Base-by-base conservation (phyloP, 2,888 invertebrate species). In the Apotomis capreana region DNA sequence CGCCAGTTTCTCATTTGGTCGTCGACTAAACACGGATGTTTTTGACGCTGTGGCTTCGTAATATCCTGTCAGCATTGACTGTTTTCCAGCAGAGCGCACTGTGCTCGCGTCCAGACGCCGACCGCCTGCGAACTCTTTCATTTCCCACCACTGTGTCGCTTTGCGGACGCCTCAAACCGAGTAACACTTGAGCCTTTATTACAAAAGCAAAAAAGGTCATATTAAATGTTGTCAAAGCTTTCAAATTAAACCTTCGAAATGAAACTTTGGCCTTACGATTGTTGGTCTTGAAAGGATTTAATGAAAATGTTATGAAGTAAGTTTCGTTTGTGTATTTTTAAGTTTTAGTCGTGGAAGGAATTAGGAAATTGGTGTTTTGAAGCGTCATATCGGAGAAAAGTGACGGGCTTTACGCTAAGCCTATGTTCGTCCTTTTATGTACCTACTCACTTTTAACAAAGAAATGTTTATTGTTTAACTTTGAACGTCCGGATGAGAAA, bases 51-150 rank as follows among this genome's bases (percentile, higher is more conserved):
- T 80, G 89, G 89, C 85, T 89, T 85, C 84, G 91, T 89, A 92
- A 92, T 92, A 91, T 92, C 92, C 92, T 90, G 92, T 87, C 86
- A 83, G 82, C 81, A 83, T 80, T 85, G 88, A 87, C 88, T 89
- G 82, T 84, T 84, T 87, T 87, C 84, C 81, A 81, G 79, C 76
- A 78, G 77, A 77, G 76, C 78, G 79, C 83, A 78, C 84, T 74
- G 80, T 81, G 82, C 73, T 78, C 75, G 79, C 74, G 78, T 76
- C 76, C 76, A 75, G 76, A 59, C 75, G 68, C 62, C 57, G 63
- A 60, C 61, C 60, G 68, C 58, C 77, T 74, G 76, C 76, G 65
- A 74, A 77, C 76, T 61, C 55, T 61, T 44, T 55, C 59, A 62
- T 57, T 57, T n/a, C 13, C 57, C 57, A 60, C 57, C 71, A 62